Conservation (phyloP, 2,888 invertebrate genomes). For the Chalcis sispes region DNA sequence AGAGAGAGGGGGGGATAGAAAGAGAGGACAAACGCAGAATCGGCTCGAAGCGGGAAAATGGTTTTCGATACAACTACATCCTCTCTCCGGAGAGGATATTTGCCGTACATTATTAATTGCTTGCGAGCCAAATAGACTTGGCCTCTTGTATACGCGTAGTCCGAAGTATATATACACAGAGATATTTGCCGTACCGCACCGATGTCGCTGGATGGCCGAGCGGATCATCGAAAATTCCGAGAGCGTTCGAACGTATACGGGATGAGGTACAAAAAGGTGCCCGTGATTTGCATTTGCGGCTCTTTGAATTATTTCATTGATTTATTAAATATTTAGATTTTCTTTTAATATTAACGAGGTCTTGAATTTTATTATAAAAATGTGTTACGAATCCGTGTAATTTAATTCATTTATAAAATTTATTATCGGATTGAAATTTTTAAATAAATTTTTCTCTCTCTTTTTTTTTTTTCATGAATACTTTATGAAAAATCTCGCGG, state of each 20-base stretch:
- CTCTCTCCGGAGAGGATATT: slow-evolving; percentile 57
- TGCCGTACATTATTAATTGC: slow-evolving; percentile 65
- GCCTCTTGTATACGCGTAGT: neutral
- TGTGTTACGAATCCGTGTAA: too few species aligned
- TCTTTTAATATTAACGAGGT: too few species aligned
- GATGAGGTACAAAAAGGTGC: neutral
- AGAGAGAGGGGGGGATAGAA: neutral
- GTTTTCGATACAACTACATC: slow-evolving; percentile 47
- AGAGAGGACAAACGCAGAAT: neutral
- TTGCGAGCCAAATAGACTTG: slow-evolving; percentile 22
- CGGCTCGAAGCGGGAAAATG: slow-evolving; percentile 21
- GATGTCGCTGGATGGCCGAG: neutral
- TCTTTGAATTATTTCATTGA: neutral
- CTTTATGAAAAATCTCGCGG: too few species aligned
- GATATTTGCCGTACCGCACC: slow-evolving; percentile 6
- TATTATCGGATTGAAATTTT: too few species aligned
- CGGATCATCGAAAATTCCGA: slow-evolving; percentile 16
- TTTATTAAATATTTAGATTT: neutral
- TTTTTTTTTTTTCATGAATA: too few species aligned
- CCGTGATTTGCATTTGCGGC: slow-evolving; percentile 13
- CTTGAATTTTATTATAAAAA: too few species aligned
- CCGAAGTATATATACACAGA: neutral
- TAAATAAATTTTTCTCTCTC: too few species aligned
- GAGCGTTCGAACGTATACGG: neutral
- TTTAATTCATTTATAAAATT: too few species aligned